Evolutionary conservation across 2,797 vertebrate species (phyloP), one percentile per base, ranked within the genome.

Genomic region (Tinamus major): DNA sequence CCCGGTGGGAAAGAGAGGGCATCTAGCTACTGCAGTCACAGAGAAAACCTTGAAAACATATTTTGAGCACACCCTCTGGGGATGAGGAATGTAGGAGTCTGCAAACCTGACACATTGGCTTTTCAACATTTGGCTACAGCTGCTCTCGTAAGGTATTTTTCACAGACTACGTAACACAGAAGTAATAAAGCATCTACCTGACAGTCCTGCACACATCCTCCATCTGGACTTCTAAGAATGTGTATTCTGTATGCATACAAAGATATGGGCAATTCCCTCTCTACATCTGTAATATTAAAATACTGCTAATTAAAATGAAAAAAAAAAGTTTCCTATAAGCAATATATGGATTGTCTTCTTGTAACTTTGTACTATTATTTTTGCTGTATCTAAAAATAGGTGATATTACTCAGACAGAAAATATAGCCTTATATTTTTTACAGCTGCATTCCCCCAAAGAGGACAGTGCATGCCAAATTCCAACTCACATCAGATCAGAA

Each of bases 211-310:
- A 20, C 16, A 19, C 5, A 75, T 17, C 2, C 18, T 67, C 76
- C 48, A 49, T 3, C 3, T 42, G 49, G 13, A 55, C 13, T 80
- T 69, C 20, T 5, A 63, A 55, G 63, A 33, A 85, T 21, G 3
- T 5, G 4, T 46, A 87, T 63, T 9, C 35, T 71, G 6, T 2
- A 56, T 42, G n/a, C 55, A 8, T 9, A 89, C 16, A 69, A 85
- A 41, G 0, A 14, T 0, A 0, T 35, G 31, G 31, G 5, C 4
- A 44, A 17, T 65, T 49, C 46, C 10, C 3, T 64, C 5, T 17
- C 5, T n/a, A 44, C 1, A 13, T 3, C 4, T 48, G 13, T 33
- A 65, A 11, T n/a, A 61, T 42, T 91, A 85, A 86, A 55, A 51
- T 2, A 65, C 9, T 48, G 9, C 1, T 69, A 62, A 35, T 6